These are phyloP conservation scores for Ptilonorhynchus violaceus DNA, from an alignment of 2,113 vertebrate species.

Conservation along the genomic window DNA sequence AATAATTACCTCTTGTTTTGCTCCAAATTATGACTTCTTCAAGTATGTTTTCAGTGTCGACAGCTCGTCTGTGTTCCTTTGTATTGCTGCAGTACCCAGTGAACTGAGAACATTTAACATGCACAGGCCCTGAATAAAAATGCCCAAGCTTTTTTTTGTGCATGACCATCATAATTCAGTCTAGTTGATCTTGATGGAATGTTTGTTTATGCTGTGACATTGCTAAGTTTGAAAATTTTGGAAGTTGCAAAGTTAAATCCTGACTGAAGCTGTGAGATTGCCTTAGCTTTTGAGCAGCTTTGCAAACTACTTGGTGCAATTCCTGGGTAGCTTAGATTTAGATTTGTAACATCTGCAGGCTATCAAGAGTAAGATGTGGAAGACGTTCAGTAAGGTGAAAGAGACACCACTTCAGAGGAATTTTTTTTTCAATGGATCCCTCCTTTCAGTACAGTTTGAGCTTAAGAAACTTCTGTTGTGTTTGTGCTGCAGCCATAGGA, in stretches of 20 bases:
- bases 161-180: neutral
- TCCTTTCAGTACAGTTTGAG: neutral
- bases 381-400: neutral
- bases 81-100: neutral
- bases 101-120: neutral
- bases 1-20: neutral
- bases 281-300: neutral
- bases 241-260: neutral
- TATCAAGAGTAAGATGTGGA: neutral
- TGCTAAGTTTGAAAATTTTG: neutral
- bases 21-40: neutral
- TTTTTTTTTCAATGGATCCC: neutral
- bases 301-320: neutral
- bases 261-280: neutral
- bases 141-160: neutral
- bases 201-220: neutral
- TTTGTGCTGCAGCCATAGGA: neutral
- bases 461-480: neutral
- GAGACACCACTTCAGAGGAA: neutral
- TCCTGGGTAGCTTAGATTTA: neutral
- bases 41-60: neutral
- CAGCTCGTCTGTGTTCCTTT: neutral
- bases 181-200: neutral
- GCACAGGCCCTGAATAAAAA: neutral
- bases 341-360: neutral